phyloP scores from a whole-genome alignment of 2,888 invertebrate species.

The Lissocephala sabroskyi region DNA sequence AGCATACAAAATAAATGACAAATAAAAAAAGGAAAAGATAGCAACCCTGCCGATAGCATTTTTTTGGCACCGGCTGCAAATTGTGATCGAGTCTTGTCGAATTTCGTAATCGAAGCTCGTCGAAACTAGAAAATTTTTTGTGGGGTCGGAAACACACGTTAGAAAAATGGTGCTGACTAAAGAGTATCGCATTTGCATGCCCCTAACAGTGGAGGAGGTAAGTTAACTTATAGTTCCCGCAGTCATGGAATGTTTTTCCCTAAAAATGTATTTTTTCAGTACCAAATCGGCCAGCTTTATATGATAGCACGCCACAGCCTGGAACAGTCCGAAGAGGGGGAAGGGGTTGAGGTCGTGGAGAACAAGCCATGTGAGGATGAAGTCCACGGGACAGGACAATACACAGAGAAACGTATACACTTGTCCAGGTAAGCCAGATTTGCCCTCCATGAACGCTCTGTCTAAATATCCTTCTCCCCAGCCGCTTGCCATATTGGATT shows the following conservation, averaged over 20 bases:
- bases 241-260: no score
- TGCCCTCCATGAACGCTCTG: neutral
- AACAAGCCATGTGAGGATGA: conserved; percentile 87
- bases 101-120: no score
- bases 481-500: conserved; percentile 92
- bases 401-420: conserved; percentile 92
- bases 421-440: conserved; percentile 81
- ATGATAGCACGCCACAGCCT: conserved; percentile 96
- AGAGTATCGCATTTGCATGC: conserved; percentile 94
- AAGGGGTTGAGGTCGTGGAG: conserved; percentile 92
- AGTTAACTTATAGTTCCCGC: conserved; percentile 17
- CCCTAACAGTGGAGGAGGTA: conserved; percentile 93
- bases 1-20: no score
- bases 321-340: conserved; percentile 91
- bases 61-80: no score
- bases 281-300: conserved; percentile 91
- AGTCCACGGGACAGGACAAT: conserved; percentile 87
- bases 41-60: no score
- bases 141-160: no score
- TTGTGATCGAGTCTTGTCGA: no score
- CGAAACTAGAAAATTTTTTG: no score
- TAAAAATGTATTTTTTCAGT: conserved; percentile 80
- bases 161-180: conserved; percentile 92
- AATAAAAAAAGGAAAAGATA: no score
- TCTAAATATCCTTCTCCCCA: neutral